phyloP scores from a whole-genome alignment of 2,888 invertebrate species.

The Trissolcus brochymenae region DNA sequence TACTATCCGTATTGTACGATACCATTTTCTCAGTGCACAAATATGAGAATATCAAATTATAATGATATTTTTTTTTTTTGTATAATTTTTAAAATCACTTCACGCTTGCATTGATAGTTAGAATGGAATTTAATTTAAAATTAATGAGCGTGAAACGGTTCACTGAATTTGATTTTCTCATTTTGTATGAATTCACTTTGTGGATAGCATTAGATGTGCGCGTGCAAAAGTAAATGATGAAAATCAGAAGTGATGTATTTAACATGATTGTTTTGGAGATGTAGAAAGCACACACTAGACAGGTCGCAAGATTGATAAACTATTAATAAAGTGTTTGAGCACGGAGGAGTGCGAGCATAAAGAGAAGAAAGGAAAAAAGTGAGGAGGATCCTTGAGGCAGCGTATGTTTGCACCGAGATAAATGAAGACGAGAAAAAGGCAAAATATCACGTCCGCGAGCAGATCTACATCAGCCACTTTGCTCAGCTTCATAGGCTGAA shows the following conservation, averaged over 20 bases:
- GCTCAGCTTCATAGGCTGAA: slow-evolving; percentile 44
- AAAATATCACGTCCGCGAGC: slow-evolving; percentile 38
- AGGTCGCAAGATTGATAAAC: slow-evolving; percentile 34
- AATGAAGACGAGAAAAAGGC: slow-evolving; percentile 30
- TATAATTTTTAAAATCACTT: not conserved
- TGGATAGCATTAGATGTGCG: not conserved
- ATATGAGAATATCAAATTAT: too few species aligned
- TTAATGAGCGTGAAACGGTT: not conserved
- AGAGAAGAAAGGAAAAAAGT: slow-evolving; percentile 15
- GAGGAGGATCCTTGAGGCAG: slow-evolving; percentile 14
- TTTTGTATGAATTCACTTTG: not conserved
- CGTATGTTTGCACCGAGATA: slow-evolving; percentile 36
- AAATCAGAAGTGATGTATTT: not conserved
- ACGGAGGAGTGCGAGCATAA: slow-evolving; percentile 14
- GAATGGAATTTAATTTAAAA: not conserved
- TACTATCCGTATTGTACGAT: too few species aligned
- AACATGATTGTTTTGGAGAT: slow-evolving; percentile 11
- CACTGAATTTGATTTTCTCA: not conserved
- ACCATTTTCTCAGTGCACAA: too few species aligned
- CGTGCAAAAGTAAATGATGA: slow-evolving; percentile 6
- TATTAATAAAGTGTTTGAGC: slow-evolving; percentile 33
- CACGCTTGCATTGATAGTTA: not conserved
- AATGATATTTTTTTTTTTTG: too few species aligned
- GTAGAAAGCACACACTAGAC: slow-evolving; percentile 4
- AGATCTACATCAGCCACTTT: slow-evolving; percentile 55